Base-by-base conservation (phyloP, 2,113 vertebrate genomes). In the Suncus etruscus region DNA sequence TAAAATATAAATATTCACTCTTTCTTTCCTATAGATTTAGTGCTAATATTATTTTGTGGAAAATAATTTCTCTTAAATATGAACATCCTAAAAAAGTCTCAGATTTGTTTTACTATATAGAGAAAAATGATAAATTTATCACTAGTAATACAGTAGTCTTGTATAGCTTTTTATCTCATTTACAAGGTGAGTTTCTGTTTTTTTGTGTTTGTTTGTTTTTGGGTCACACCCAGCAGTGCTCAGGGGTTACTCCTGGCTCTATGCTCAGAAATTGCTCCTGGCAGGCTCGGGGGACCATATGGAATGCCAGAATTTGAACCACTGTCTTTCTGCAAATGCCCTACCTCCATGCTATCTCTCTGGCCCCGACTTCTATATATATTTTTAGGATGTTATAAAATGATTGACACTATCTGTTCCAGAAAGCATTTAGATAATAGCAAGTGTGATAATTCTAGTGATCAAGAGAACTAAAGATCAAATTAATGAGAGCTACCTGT, bases 21-120 rank as follows among this genome's bases (percentile, higher is more conserved):
- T 1, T 16, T 65, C n/a, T 51, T 45, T 68, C n/a, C 8, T 86
- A 32, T 6, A 89, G 54, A 83, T 68, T 73, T 63, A 87, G 69
- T 73, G 15, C 69, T 48, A 92, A 86, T 66, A 70, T n/a, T 82
- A 77, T 77, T 72, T 87, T 29, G 51, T 54, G 16, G 45, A 51
- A 83, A 92, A 91, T 27, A 54, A 54, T 85, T 20, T 88, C n/a
- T 74, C 89, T 94, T 74, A 39, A 84, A 78, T 88, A 80, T 15
- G 32, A 39, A 54, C 16, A 90, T 45, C 9, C 16, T 65, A 47
- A 90, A 81, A 92, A 93, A 74, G 51, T 1, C 51, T 93, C 12
- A 69, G 1, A 54, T 32, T 18, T 66, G 65, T 69, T 90, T 91
- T 89, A 32, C 84, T 22, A 81, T 29, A 10, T 6, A 90, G 75